Conservation (phyloP, 2,888 invertebrate species). For the Acanthosepion lycidas region DNA sequence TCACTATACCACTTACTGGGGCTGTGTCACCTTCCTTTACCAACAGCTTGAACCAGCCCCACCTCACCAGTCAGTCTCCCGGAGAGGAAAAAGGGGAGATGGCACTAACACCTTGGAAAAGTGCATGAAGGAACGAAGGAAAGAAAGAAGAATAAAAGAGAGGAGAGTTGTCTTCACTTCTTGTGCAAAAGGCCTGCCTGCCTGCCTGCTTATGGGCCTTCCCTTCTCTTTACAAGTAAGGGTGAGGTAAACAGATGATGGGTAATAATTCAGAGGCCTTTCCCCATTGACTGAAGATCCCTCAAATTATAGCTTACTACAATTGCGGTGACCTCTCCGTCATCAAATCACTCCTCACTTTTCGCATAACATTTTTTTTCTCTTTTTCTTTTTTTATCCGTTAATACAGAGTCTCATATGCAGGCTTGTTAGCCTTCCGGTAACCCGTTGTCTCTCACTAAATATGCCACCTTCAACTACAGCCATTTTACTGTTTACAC, state of each 20-base stretch:
- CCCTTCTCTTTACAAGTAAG: not conserved
- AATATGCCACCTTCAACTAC: not conserved
- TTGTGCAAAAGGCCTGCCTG: not conserved
- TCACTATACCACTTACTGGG: not conserved
- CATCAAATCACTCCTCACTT: slow-evolving; percentile 33
- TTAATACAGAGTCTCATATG: not conserved
- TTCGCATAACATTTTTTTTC: not conserved
- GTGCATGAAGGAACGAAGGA: not conserved
- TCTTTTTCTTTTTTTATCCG: not conserved
- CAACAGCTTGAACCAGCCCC: not conserved
- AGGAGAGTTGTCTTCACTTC: not conserved
- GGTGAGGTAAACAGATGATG: not conserved
- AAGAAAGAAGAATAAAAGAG: not conserved
- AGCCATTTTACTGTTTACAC: not conserved
- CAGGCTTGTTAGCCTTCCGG: not conserved
- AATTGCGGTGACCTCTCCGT: slow-evolving; percentile 20
- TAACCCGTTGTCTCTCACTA: not conserved
- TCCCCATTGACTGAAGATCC: not conserved
- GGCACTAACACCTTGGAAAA: not conserved
- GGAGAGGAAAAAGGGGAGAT: not conserved
- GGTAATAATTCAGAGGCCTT: slow-evolving; percentile 15
- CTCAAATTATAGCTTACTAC: slow-evolving; percentile 43
- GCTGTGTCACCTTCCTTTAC: slow-evolving; percentile 37
- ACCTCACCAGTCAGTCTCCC: not conserved
- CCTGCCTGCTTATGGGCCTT: not conserved